Conservation (phyloP, 2,797 vertebrate species). For the Sebastes trivittatus region DNA sequence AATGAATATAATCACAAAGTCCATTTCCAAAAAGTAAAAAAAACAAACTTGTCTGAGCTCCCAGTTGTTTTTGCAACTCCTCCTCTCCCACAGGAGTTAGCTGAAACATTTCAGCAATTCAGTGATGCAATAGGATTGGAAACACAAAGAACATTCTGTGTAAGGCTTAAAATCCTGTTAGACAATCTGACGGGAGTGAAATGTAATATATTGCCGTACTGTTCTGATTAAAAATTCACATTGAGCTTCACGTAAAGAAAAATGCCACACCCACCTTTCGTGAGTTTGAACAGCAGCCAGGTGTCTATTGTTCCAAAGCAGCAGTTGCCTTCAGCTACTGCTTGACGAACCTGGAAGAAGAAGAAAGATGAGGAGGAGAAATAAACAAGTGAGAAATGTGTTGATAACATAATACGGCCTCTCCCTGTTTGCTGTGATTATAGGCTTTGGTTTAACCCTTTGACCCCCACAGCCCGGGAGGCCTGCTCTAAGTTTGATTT, state of each 20-base stretch:
- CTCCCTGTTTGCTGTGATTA: not conserved
- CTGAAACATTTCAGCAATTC: conserved; percentile 17
- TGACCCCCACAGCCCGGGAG: too few species aligned
- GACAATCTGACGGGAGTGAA: not conserved
- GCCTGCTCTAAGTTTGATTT: not conserved
- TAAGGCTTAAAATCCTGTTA: conserved; percentile 4
- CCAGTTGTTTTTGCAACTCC: not conserved
- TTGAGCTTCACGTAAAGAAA: not conserved
- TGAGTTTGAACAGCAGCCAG: conserved; percentile 93
- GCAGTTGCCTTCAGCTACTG: conserved; percentile 87
- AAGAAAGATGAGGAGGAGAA: conserved; percentile 8
- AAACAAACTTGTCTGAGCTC: not conserved
- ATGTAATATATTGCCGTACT: not conserved
- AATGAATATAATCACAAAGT: not conserved
- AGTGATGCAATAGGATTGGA: conserved; percentile 31
- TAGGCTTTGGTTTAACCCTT: not conserved
- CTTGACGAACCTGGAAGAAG: conserved; percentile 83
- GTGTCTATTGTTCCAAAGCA: conserved; percentile 96
- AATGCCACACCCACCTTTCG: conserved; percentile 85
- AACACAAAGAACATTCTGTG: conserved; percentile 36
- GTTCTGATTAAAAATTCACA: not conserved
- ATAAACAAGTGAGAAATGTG: not conserved
- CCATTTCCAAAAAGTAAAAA: not conserved
- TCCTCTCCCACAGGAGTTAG: not conserved
- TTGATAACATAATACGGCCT: not conserved